Base-by-base conservation (phyloP, 2,888 invertebrate species). In the Leptarthrus brevirostris region DNA sequence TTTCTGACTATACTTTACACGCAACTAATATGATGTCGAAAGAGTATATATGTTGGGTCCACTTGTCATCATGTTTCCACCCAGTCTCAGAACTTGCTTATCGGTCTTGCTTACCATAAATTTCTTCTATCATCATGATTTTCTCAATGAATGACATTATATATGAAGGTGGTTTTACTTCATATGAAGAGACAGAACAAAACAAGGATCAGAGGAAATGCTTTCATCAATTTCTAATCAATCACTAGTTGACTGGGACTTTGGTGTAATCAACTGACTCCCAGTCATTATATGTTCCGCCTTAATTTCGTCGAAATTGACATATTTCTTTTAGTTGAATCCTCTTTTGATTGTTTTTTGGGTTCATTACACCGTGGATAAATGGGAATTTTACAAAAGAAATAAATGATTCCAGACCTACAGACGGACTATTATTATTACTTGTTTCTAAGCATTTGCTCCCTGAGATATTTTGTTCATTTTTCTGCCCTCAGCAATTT, bases 191-290 rank as follows among this genome's bases (percentile, higher is more conserved):
- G 26, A 22, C 30, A 56, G 14, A 30, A 16, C 26, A 30, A 26
- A 56, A 56, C 26, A 8, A 56, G 26, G 30, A 18, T 36, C 58
- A 18, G 36, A 20, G 20, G 20, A 16, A 36, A 20, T 36, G 36
- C 58, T 34, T 58, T 66, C 66, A 66, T 66, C 66, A 66, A 66
- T 66, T 66, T 66, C 66, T 66, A 66, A 66, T 66, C 66, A 66
- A 66, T 66, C 66, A 66, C 26, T 49, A 47, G 36, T 61, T 34
- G 16, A 61, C n/a, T n/a, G 44, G 47, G 18, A 58, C 34, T 58
- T 20, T 36, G 18, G 58, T 58, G 58, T 58, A 58, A 58, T 58
- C 58, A 58, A 36, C 36, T 34, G 58, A 58, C 58, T 58, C 36
- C 34, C 34, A 58, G 36, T 58, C 58, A 58, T 58, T 58, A 58